These are phyloP conservation scores for Orycteropus afer DNA, from an alignment of 2,113 vertebrate species.

Conservation along the genomic window DNA sequence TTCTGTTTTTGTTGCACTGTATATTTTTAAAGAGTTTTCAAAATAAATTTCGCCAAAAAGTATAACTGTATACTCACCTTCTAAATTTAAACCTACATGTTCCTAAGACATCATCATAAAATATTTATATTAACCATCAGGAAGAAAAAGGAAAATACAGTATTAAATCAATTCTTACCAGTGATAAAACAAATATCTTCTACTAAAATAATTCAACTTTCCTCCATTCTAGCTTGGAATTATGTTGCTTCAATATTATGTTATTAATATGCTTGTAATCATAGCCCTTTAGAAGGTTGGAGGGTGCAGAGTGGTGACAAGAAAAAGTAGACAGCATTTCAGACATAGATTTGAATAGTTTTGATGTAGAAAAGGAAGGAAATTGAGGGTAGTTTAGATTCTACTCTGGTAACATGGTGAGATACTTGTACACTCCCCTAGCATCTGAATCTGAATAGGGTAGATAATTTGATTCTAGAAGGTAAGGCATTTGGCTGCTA, in stretches of 20 bases:
- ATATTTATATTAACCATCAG: neutral
- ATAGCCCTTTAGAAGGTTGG: neutral
- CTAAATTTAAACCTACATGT: neutral
- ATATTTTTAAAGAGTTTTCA: slow-evolving; percentile 14
- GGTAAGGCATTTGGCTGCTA: too few species aligned
- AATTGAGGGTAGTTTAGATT: neutral
- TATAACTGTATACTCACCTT: neutral
- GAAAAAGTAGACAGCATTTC: neutral
- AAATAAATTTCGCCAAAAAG: slow-evolving; percentile 16
- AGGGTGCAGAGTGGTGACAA: neutral
- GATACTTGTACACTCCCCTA: fast-evolving
- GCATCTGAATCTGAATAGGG: neutral
- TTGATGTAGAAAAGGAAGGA: neutral
- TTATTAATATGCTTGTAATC: neutral
- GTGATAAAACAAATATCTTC: neutral
- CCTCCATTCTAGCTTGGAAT: neutral
- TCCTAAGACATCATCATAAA: neutral
- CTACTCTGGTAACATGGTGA: neutral
- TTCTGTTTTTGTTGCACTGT: neutral
- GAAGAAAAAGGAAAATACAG: neutral
- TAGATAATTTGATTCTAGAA: neutral
- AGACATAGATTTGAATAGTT: neutral
- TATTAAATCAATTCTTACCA: neutral
- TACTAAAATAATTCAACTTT: neutral
- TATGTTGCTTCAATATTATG: neutral